Percentiles rank a stretch among this genome's conserved stretches.
phyloP scores from a whole-genome alignment of 2,113 vertebrate genomes.

The Perccottus glenii region DNA sequence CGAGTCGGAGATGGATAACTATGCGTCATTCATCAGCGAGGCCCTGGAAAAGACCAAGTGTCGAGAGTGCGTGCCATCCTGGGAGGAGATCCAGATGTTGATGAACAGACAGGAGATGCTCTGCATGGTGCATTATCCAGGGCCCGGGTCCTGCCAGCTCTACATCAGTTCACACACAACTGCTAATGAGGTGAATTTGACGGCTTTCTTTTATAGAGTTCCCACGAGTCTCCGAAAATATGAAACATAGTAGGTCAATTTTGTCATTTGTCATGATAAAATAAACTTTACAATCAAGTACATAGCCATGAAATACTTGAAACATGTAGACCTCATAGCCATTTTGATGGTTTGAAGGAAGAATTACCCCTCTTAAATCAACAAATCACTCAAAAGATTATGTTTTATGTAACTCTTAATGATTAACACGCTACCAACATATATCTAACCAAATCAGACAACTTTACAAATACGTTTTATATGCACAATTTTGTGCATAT shows the following conservation, averaged over 20 bases:
- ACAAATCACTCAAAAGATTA: no score
- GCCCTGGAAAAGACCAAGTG: constrained; percentile 88
- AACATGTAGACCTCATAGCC: no score
- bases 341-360: no score
- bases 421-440: no score
- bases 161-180: constrained; percentile 95
- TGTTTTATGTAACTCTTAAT: no score
- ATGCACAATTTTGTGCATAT: no score
- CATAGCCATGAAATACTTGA: no score
- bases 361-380: no score
- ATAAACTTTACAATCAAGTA: no score
- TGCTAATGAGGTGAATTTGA: constrained; percentile 84
- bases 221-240: neutral
- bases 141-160: constrained; percentile 85
- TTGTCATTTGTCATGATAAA: neutral
- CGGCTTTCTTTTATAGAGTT: constrained; percentile 5
- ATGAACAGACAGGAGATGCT: constrained; percentile 88
- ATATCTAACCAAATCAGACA: no score
- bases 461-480: no score
- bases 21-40: constrained; percentile 89
- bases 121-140: constrained; percentile 89
- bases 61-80: constrained; percentile 90
- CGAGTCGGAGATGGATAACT: constrained; percentile 87
- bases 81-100: constrained; percentile 92
- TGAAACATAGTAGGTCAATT: neutral